These are phyloP conservation scores for Trisateles emortualis DNA, from an alignment of 2,888 invertebrate genomes.

Conservation along the genomic window DNA sequence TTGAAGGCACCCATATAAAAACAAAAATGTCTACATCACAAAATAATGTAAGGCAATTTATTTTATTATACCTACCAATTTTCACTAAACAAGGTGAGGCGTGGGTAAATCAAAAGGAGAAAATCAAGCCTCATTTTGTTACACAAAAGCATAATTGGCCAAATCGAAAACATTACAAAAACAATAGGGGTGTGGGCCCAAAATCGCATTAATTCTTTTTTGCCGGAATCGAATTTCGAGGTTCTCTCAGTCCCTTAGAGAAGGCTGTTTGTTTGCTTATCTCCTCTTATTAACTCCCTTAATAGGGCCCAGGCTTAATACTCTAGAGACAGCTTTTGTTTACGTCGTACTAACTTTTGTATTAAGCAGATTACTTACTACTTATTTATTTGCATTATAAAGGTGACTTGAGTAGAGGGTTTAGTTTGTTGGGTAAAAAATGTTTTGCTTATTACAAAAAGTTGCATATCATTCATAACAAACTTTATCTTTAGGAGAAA, in stretches of 20 bases:
- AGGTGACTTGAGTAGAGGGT: background rate
- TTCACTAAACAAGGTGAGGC: conserved; percentile 8
- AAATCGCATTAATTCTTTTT: conserved; percentile 52
- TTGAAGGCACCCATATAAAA: background rate
- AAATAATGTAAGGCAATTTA: background rate
- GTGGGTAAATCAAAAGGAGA: conserved; percentile 21
- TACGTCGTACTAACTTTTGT: conserved; percentile 24
- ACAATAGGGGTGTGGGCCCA: conserved; percentile 34
- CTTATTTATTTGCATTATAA: conserved; percentile 29
- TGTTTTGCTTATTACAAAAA: too few species aligned
- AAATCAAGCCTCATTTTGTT: conserved; percentile 31
- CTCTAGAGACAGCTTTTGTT: conserved; percentile 43
- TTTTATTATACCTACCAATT: background rate
- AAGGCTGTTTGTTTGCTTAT: conserved; percentile 58
- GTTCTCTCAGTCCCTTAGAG: conserved; percentile 23
- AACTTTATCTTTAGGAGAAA: too few species aligned
- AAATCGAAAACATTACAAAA: conserved; percentile 41
- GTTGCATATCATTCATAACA: too few species aligned
- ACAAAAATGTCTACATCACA: background rate
- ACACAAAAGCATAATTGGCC: conserved; percentile 40
- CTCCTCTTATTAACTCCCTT: conserved; percentile 62
- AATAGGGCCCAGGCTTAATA: conserved; percentile 54
- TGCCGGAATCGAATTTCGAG: conserved; percentile 46
- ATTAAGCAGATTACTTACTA: conserved; percentile 29
- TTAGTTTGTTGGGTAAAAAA: background rate